These are phyloP conservation scores for Agrenia bidenticulata DNA, from an alignment of 2,888 invertebrate genomes.

Conservation along the genomic window DNA sequence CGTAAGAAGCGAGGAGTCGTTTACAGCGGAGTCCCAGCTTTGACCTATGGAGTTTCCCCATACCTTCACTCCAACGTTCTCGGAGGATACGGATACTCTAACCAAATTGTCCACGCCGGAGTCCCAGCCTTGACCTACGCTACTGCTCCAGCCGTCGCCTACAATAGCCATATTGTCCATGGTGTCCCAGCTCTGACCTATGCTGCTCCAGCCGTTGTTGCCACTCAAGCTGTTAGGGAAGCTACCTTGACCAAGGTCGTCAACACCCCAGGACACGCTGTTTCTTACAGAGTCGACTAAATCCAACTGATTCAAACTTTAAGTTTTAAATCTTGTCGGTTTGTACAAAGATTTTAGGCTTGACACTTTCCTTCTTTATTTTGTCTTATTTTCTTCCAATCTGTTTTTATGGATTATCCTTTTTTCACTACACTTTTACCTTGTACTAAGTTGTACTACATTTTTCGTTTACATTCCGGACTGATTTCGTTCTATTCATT, in stretches of 20 bases:
- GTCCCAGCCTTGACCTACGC: slow-evolving; percentile 27
- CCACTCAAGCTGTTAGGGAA: slow-evolving; percentile 53
- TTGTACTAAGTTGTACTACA: too few relatives aligned
- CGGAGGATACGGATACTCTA: slow-evolving; percentile 34
- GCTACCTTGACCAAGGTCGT: slow-evolving; percentile 56
- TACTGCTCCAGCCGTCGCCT: slow-evolving; percentile 22
- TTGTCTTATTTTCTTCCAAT: slow-evolving; percentile 3
- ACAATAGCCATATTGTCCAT: slow-evolving; percentile 19
- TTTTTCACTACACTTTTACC: too few relatives aligned
- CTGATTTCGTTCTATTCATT: too few relatives aligned
- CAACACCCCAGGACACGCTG: slow-evolving; percentile 58
- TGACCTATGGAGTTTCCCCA: slow-evolving; percentile 51
- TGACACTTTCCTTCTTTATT: neutral
- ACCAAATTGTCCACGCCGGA: slow-evolving; percentile 21
- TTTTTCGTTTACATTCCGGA: too few relatives aligned
- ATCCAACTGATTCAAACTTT: slow-evolving; percentile 1
- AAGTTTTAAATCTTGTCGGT: slow-evolving; percentile 1
- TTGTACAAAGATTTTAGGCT: neutral
- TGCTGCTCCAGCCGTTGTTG: slow-evolving; percentile 38
- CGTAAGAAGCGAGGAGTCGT: slow-evolving; percentile 38
- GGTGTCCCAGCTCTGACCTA: slow-evolving; percentile 22
- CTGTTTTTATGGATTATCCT: too few relatives aligned
- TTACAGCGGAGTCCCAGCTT: slow-evolving; percentile 45
- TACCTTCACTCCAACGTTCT: slow-evolving; percentile 28
- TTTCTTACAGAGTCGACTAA: slow-evolving; percentile 57